Base-by-base conservation (phyloP, 2,888 invertebrate species). In the Euzophera pinguis region DNA sequence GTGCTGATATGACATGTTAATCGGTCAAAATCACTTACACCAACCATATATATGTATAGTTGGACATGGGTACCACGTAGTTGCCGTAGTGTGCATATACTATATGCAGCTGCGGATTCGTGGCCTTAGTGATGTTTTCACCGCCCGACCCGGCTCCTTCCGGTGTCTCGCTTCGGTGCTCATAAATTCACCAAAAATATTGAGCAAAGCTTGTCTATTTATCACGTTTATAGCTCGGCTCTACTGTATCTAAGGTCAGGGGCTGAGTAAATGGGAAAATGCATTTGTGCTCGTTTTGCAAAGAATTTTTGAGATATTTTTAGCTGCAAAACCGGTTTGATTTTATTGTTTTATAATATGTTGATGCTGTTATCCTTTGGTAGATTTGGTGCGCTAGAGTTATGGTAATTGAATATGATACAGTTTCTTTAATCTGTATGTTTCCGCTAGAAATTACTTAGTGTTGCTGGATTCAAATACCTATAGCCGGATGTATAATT, bases 121-220 rank as follows among this genome's bases (percentile, higher is more conserved):
- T 14, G 63, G 64, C 71, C 67, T 84, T 84, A 85, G 85, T 83
- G 79, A 83, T 81, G 77, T 80, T 76, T 73, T 75, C 70, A 67
- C 60, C 67, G 67, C 71, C 65, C 63, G 64, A 59, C 56, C 68
- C 72, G 64, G 67, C 67, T 73, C 63, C 79, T 78, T 78, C 76
- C 75, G 75, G 65, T 66, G 65, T 73, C 63, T 64, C 65, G 70
- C 65, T 71, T 69, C 65, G 65, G 55, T 63, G 62, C 63, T 74
- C 73, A 70, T 81, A 81, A 79, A 80, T 82, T 77, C 67, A 52
- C 63, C 63, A 62, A 76, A 80, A 81, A 78, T 80, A 79, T 79
- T 73, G 71, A 71, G 73, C 69, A 75, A 79, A 81, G 74, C 78
- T 71, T 65, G 68, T 70, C 78, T 72, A 81, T 84, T 80, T 81